Percentiles rank a stretch among this genome's conserved stretches.
Evolutionary conservation across 37 sponge, comb jelly and placozoan genomes (phyloP).

Genomic region (Dysidea cf. avara): DNA sequence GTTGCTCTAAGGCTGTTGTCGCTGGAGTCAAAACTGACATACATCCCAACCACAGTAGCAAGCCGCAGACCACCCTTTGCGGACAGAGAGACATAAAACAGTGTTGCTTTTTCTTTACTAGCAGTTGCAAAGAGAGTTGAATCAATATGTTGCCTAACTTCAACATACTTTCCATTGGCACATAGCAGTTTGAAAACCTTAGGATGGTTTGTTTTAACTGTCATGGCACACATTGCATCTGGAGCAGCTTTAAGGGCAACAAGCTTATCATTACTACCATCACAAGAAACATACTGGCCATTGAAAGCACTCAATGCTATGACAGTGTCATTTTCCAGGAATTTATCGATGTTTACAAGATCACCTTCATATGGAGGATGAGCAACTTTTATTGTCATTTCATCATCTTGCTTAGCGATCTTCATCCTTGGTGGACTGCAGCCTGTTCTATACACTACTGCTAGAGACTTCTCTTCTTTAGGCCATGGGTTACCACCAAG

Average conservation of each 20-base stretch:
- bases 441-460: not conserved
- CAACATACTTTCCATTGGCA: not conserved
- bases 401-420: not conserved
- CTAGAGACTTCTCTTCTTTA: not conserved
- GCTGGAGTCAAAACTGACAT: not conserved
- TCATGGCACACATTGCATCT: not conserved
- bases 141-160: not conserved
- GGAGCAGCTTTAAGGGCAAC: not conserved
- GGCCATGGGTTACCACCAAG: not conserved
- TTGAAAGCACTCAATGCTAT: not conserved
- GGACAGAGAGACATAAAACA: not conserved
- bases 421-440: not conserved
- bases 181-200: not conserved
- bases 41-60: not conserved
- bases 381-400: not conserved
- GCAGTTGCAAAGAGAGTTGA: not conserved
- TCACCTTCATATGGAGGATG: not conserved
- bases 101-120: not conserved
- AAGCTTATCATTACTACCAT: not conserved
- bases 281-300: not conserved
- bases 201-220: not conserved
- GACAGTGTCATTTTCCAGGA: not conserved
- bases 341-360: not conserved
- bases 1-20: not conserved
- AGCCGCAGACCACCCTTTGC: constrained; percentile 1